These are phyloP conservation scores for Heteropelma amictum DNA, from an alignment of 2,888 invertebrate genomes.

Conservation along the genomic window DNA sequence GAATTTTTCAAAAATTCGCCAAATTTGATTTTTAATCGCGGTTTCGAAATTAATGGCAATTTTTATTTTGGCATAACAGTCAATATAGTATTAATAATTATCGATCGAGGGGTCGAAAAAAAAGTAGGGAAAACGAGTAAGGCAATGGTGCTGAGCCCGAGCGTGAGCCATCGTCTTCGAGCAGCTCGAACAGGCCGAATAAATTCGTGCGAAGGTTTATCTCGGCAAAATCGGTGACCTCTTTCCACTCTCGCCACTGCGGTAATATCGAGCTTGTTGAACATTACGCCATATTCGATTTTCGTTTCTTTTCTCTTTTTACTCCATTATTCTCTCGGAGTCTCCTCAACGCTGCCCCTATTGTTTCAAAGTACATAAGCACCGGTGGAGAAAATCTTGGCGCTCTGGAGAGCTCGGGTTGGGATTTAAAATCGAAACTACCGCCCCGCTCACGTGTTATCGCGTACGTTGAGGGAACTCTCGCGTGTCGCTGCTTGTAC, in stretches of 20 bases:
- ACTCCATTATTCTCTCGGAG: neutral
- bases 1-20: no score
- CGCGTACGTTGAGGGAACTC: neutral
- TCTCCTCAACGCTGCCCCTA: neutral
- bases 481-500: constrained; percentile 40
- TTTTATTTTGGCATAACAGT: no score
- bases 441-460: constrained; percentile 2
- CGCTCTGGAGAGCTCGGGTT: neutral
- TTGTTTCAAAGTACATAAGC: neutral
- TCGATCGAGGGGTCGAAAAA: neutral
- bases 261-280: constrained; percentile 6
- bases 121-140: neutral
- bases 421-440: neutral
- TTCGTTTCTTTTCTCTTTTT: neutral
- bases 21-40: no score
- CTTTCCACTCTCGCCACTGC: neutral
- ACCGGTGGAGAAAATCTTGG: neutral
- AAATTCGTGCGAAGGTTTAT: neutral
- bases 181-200: neutral
- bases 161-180: neutral
- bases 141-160: neutral
- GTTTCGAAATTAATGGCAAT: no score
- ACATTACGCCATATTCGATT: constrained; percentile 10
- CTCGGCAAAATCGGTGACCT: constrained; percentile 1
- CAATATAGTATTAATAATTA: neutral